phyloP scores from a whole-genome alignment of 2,113 vertebrate genomes.

The Chloroceryle aenea region DNA sequence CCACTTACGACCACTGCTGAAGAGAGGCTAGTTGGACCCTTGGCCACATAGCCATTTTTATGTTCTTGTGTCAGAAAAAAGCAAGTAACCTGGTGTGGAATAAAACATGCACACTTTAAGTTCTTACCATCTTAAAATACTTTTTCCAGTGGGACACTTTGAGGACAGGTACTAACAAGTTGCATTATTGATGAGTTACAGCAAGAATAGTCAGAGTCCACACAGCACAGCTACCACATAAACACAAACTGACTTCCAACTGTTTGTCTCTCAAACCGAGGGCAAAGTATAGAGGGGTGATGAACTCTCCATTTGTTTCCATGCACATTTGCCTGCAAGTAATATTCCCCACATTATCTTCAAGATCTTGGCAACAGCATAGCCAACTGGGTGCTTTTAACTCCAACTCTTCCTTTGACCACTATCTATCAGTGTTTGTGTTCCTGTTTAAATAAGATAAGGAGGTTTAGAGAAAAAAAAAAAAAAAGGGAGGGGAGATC shows the following conservation, averaged over 20 bases:
- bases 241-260: neutral
- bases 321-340: neutral
- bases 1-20: neutral
- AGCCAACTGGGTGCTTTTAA: neutral
- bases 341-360: neutral
- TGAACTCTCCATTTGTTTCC: neutral
- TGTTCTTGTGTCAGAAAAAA: neutral
- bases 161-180: neutral
- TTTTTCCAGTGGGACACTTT: neutral
- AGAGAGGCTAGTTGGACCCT: neutral
- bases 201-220: neutral
- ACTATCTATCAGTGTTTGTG: slow-evolving; percentile 29
- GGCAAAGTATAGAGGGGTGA: neutral
- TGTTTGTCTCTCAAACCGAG: neutral
- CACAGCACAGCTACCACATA: neutral
- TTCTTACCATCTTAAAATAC: neutral
- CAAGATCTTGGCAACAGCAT: slow-evolving; percentile 7
- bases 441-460: slow-evolving; percentile 49
- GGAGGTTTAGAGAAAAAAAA: neutral
- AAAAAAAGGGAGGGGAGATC: neutral
- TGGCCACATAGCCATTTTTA: neutral
- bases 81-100: neutral
- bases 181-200: neutral
- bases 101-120: neutral
- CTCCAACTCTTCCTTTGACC: neutral